Conservation (phyloP, 2,888 invertebrate genomes). For the Eupsilia transversa region DNA sequence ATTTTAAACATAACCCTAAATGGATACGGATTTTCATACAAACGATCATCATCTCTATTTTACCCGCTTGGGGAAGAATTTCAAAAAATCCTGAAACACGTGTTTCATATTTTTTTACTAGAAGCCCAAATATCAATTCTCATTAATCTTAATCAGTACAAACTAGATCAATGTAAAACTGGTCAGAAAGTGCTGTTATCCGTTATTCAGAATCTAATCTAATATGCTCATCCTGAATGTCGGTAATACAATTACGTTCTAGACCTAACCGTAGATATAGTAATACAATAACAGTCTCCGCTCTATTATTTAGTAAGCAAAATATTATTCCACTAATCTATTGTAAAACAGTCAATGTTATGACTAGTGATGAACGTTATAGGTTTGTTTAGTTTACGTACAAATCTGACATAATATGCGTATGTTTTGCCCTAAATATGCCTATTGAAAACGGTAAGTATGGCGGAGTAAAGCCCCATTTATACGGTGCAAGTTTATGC, state of each 20-base stretch:
- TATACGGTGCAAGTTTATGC: too few species aligned
- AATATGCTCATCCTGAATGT: neutral
- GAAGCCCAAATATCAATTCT: neutral
- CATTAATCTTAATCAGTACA: neutral
- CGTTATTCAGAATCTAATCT: neutral
- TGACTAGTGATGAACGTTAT: conserved; percentile 13
- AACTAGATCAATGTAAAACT: neutral
- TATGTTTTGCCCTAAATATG: neutral
- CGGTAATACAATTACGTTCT: conserved; percentile 5
- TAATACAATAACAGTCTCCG: neutral
- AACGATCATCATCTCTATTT: neutral
- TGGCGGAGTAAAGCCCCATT: neutral
- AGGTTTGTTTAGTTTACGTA: conserved; percentile 17
- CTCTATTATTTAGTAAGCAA: conserved; percentile 30
- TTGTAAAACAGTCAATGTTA: conserved; percentile 29
- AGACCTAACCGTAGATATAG: neutral
- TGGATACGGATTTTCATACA: neutral
- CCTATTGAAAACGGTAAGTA: neutral
- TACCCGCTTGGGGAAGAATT: neutral
- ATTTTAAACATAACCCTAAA: too few species aligned
- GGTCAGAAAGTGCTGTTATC: neutral
- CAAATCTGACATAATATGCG: conserved; percentile 6
- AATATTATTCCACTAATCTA: conserved; percentile 1
- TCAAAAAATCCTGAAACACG: neutral
- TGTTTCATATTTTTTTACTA: neutral